These are phyloP conservation scores for Episyrphus balteatus DNA, from an alignment of 1,140 invertebrate species.

Conservation along the genomic window DNA sequence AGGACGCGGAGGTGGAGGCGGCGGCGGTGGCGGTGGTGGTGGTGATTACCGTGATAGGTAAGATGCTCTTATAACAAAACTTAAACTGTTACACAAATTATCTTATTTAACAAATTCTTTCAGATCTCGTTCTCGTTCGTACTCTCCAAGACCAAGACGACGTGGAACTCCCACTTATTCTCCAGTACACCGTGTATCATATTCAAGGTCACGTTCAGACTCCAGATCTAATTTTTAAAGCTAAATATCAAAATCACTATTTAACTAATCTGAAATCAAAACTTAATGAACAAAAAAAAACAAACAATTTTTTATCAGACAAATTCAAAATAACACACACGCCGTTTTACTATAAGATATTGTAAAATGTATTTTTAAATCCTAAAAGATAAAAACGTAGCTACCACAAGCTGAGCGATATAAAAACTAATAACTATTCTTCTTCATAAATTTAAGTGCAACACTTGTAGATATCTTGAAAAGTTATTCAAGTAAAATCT, in stretches of 20 bases:
- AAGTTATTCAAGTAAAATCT: too few relatives aligned
- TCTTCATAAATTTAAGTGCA: too few relatives aligned
- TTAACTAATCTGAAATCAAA: not conserved
- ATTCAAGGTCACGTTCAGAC: slow-evolving; percentile 63
- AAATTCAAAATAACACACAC: too few relatives aligned
- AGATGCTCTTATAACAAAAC: not conserved
- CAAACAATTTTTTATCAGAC: too few relatives aligned
- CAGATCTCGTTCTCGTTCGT: slow-evolving; percentile 59
- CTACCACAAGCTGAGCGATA: too few relatives aligned
- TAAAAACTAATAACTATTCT: too few relatives aligned
- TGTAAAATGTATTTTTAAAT: too few relatives aligned
- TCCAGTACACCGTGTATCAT: slow-evolving; percentile 67
- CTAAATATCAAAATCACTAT: not conserved
- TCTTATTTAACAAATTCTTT: too few relatives aligned
- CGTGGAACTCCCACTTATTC: slow-evolving; percentile 67
- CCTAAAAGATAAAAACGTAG: too few relatives aligned
- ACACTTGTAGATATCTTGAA: too few relatives aligned
- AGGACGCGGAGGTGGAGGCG: slow-evolving; percentile 41
- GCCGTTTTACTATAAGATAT: too few relatives aligned
- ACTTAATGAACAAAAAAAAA: too few relatives aligned
- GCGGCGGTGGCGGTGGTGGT: slow-evolving; percentile 29
- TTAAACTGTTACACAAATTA: not conserved
- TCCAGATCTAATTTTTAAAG: slow-evolving; percentile 41
- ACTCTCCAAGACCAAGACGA: slow-evolving; percentile 68
- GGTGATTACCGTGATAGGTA: slow-evolving; percentile 38